Evolutionary conservation across 2,797 vertebrate genomes (phyloP), one percentile per base, ranked within the genome.

Genomic region (Naso thynnoides): DNA sequence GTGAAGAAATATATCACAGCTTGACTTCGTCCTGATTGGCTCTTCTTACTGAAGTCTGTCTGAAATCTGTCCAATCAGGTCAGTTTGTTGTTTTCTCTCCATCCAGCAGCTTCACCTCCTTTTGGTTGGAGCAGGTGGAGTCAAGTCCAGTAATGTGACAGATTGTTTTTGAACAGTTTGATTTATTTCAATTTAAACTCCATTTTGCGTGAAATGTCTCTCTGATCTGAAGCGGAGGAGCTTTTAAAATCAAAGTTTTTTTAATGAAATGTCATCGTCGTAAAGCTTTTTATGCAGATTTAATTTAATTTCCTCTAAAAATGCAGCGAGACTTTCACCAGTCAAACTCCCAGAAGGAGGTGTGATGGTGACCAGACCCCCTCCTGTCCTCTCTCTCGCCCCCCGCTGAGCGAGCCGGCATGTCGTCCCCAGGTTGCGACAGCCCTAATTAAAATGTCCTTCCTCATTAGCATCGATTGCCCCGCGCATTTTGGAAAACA

Each of bases 371-470:
- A 89, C 82, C 84, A 77, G 77, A 73, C 64, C 79, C 72, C 72
- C 70, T 47, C 73, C 78, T 21, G 2, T 60, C 66, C 76, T 58
- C 68, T 13, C 61, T 42, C 65, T 59, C 44, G 2, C 76, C 81
- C 86, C 85, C 85, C 6, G 29, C 82, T 1, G 78, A 77, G 79
- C 44, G 41, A 48, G 75, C 75, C 84, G 29, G 86, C 86, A 63
- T 86, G 79, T 62, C 83, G 80, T 88, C 78, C 87, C 88, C 88
- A 93, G 91, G 88, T 93, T 93, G 91, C 84, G 82, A 81, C 85
- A 76, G 83, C 78, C 89, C 93, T 93, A 94, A 95, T 95, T 95
- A 94, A 92, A 93, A 93, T 92, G 91, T 93, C 91, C 93, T 92
- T 93, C 86, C 92, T 95, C 91, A 92, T 95, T 95, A 95, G 91